Evolutionary conservation across 53 echinoderm and acorn worm species (phyloP).

Genomic region (Mesocentrotus franciscanus): DNA sequence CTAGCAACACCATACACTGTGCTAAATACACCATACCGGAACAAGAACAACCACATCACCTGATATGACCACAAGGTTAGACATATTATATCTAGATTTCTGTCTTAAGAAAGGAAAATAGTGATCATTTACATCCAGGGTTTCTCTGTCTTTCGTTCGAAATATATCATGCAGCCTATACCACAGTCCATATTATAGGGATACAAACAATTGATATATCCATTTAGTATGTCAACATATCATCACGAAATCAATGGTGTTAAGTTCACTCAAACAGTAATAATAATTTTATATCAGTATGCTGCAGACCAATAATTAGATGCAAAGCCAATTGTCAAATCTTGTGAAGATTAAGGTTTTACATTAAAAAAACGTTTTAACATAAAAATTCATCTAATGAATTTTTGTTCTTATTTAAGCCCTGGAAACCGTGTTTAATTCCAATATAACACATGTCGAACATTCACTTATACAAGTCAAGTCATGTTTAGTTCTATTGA

Average conservation of each 20-base stretch:
- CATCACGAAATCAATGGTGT: neutral
- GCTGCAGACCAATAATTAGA: too few relatives aligned
- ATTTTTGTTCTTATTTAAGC: too few relatives aligned
- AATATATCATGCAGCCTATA: neutral
- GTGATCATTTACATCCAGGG: constrained; percentile 2
- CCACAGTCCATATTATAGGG: neutral
- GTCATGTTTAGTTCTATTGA: too few relatives aligned
- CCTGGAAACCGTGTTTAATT: too few relatives aligned
- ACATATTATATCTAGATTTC: neutral
- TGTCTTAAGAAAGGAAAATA: neutral
- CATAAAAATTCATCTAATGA: too few relatives aligned
- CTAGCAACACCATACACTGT: neutral
- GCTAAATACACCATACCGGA: neutral
- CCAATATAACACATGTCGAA: too few relatives aligned
- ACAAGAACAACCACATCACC: neutral
- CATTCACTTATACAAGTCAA: too few relatives aligned
- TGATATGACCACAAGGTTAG: neutral
- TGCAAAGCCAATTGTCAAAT: too few relatives aligned
- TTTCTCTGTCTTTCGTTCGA: neutral
- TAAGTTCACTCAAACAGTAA: neutral
- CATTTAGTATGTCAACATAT: neutral
- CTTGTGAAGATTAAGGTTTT: too few relatives aligned
- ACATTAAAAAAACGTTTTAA: too few relatives aligned
- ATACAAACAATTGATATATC: neutral
- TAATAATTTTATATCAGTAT: neutral